Conservation (phyloP, 1,140 invertebrate genomes). For the Drosophila ohnishii region DNA sequence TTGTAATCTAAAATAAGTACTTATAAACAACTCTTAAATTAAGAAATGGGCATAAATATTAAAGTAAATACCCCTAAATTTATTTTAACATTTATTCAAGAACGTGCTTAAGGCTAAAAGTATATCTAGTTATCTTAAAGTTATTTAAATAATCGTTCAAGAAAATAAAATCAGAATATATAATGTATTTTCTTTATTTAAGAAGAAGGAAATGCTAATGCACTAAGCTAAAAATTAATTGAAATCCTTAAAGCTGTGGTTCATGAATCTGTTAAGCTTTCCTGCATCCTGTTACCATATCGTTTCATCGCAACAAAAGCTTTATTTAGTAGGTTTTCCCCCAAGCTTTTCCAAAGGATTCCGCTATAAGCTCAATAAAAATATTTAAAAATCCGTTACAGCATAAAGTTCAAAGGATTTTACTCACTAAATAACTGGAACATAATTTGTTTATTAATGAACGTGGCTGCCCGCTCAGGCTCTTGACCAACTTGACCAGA, state of each 20-base stretch:
- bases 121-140: too few species aligned
- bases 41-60: neutral
- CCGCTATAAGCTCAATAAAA: neutral
- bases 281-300: too few species aligned
- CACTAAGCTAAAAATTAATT: too few species aligned
- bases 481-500: neutral
- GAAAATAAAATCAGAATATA: too few species aligned
- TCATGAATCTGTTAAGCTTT: neutral
- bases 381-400: neutral
- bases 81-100: neutral
- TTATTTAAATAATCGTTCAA: too few species aligned
- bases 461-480: too few species aligned
- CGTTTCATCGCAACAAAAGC: neutral
- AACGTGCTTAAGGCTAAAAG: too few species aligned
- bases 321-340: neutral
- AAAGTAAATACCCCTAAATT: neutral
- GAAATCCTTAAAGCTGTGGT: neutral
- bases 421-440: neutral
- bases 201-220: too few species aligned
- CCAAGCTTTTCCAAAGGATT: neutral
- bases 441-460: conserved; percentile 20
- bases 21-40: neutral
- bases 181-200: too few species aligned
- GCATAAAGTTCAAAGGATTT: neutral
- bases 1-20: neutral